Base-by-base conservation (phyloP, 2,797 vertebrate species). In the Ptychadena robeensis region DNA sequence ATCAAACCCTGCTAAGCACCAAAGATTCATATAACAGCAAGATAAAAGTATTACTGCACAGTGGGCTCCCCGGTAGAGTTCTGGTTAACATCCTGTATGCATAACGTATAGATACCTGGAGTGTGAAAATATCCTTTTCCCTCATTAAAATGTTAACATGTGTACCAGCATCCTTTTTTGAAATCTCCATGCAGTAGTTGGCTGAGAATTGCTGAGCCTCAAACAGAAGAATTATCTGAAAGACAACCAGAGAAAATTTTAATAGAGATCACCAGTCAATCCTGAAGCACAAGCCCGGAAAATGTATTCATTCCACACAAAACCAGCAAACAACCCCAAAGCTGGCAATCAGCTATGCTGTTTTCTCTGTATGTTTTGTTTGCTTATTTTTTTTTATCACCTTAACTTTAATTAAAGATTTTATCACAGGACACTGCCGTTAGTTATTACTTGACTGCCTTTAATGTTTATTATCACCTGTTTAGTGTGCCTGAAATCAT, bases 341-440 rank as follows among this genome's bases (percentile, higher is more conserved):
- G 66, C 64, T 18, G 27, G 63, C 53, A 12, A 57, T 57, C 34
- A 73, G 30, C 22, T 31, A 84, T 48, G 70, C 8, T 57, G 77
- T 70, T 83, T 57, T 80, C 71, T 25, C 77, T 69, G 30, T 71
- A 73, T 63, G 53, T 67, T 69, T 74, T 80, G 75, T 84, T 84
- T 84, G 61, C 70, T 79, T 38, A 11, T 34, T 35, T 72, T 83
- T 83, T 69, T 79, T 83, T 78, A 76, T 82, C 72, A 68, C 40
- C n/a, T 74, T 84, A 64, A 69, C 70, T 84, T 84, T 84, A 84
- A 84, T 84, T 84, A 84, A 84, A 84, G 82, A 84, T 84, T 80
- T 84, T 84, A 84, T 84, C 82, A 67, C 77, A 69, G 71, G 77
- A 80, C 71, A 53, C 69, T 63, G 76, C 48, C 28, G 77, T 73